Base-by-base conservation (phyloP, 92 coral and sea anemone genomes). In the Siderastrea radians region DNA sequence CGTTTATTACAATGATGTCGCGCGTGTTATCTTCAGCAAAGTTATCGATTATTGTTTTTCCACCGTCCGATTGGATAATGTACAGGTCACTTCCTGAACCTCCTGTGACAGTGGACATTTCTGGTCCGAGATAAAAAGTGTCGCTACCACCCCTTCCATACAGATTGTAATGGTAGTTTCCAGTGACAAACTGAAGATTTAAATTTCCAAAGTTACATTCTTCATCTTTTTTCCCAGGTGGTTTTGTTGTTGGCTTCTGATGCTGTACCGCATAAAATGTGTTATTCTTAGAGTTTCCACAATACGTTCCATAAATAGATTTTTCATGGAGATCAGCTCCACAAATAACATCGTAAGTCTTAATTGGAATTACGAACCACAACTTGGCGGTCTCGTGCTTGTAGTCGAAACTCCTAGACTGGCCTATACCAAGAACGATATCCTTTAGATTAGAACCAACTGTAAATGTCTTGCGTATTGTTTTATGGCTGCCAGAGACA, bases 131-230 rank as follows among this genome's bases (percentile, higher is more conserved):
- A n/a, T 86, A 91, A 65, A 91, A 91, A 1, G 82, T 81, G 61
- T 91, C 94, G 4, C 74, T 71, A 26, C 94, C 94, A 67, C 94
- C 94, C 17, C 94, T 75, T 7, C 94, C 94, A 49, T 91, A 91
- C 69, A 91, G 65, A 67, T 91, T 82, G 81, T 91, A 91, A 48
- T 86, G 90, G 51, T 91, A 91, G 50, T 91, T 82, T 14, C 94
- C 94, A 15, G 83, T 70, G 0, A 73, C 68, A 63, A 85, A 78
- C n/a, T 63, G 66, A 47, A 90, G 79, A 71, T 13, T 73, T 9
- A 7, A 71, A 12, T 77, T 43, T 13, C 81, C 68, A 58, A 77
- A 77, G 44, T 59, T 77, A 7, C 81, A 77, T 12, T 59, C 81
- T 59, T 59, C 5, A 3, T 77, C 54, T 5, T 77, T 51, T 46